Evolutionary conservation across 2,888 invertebrate genomes (phyloP), one percentile per base, ranked within the genome.

Genomic region (Elmis aenea): DNA sequence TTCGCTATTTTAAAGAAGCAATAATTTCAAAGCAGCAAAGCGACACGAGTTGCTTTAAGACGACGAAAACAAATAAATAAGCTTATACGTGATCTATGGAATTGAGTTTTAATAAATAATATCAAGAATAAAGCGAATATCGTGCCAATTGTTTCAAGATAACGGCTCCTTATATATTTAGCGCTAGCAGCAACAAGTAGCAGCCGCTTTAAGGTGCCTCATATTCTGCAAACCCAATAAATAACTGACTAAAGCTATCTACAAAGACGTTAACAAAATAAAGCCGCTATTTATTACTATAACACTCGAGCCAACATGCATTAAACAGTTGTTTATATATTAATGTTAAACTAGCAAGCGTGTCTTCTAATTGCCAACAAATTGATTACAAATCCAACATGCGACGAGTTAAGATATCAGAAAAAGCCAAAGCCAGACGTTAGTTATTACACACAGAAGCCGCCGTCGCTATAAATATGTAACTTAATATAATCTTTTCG

Each of bases 291-390:
- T 40, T 44, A 44, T 44, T 40, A 41, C 39, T 44, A 33, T 40
- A 34, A 38, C 29, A 38, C 38, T 23, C 35, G 33, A 40, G 37
- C 30, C 33, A 37, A 25, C 42, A 33, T 36, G 5, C 18, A 18
- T 18, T 37, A 33, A 37, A 37, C 42, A 29, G 26, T 21, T 35
- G 32, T 35, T 31, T 40, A 37, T 32, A 35, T 36, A 35, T 37
- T 30, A 12, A 26, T 33, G 16, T 31, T 29, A 32, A 37, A 25
- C 33, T n/a, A n/a, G n/a, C n/a, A 28, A 28, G 26, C 30, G 37
- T 26, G n/a, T n/a, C n/a, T 41, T 41, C 45, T 47, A 47, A 47
- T 47, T 47, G 42, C 40, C 37, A 34, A 39, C 47, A 42, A 45
- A 47, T 42, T 47, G 47, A 45, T 47, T 47, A 45, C 42, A 44